Evolutionary conservation across 2,113 vertebrate genomes (phyloP), one percentile per base, ranked within the genome.

Genomic region (Cyanocitta stelleri): DNA sequence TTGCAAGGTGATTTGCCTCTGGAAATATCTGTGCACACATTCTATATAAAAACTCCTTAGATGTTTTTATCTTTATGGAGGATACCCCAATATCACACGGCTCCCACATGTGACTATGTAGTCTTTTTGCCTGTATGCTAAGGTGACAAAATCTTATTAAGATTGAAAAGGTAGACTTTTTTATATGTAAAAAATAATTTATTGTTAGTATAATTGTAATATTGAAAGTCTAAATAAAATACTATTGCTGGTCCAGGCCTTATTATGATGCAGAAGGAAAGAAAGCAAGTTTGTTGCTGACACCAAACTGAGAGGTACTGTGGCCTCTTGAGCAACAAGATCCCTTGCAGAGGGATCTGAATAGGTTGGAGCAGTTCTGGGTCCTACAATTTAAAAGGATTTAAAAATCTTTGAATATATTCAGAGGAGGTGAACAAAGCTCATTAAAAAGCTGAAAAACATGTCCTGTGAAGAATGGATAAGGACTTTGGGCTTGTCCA

Each of bases 201-300:
- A 26, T 39, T 61, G 11, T n/a, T 43, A 52, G 6, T 23, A 27
- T 41, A 73, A 41, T 4, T 44, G 4, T 58, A 83, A 63, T 89
- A 26, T 18, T 72, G 13, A 13, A 14, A 30, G 11, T 39, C 13
- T 66, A 91, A 37, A 55, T 44, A 54, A 58, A 87, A 41, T 21
- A 26, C 1, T 44, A 2, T 32, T 73, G 4, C n/a, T n/a, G 16
- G 2, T 58, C 5, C 5, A 41, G 14, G 44, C 5, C 2, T 48
- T 55, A 51, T 13, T 49, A 29, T 54, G 49, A 35, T 10, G 35
- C 13, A 71, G 6, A 32, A 69, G 2, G 13, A 83, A 89, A 56
- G 16, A 59, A 66, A 56, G 2, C 5, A 68, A 21, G 1, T 58
- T 86, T 77, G 5, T 17, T 73, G 20, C 17, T 35, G 27, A 58